Percentiles rank a stretch among this genome's conserved stretches.
These are phyloP conservation scores for Phaedon cochleariae DNA, from an alignment of 2,888 invertebrate genomes.

Conservation along the genomic window DNA sequence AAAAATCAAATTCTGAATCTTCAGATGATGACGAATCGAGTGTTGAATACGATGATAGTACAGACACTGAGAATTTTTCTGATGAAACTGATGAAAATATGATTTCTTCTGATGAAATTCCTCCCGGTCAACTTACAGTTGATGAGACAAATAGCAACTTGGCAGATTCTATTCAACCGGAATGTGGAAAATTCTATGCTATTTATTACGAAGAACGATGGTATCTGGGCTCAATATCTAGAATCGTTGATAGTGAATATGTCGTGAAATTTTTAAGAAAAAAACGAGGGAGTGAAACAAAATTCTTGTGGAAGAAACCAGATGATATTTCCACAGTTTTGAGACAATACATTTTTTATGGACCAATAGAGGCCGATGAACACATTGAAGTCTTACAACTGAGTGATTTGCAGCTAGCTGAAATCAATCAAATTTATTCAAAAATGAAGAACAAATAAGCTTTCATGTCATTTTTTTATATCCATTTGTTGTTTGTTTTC, in stretches of 20 bases:
- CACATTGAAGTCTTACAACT: neutral
- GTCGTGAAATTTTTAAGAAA: neutral
- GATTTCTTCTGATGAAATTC: too few species aligned
- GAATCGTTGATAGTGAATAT: neutral
- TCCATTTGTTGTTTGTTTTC: neutral
- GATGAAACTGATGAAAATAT: too few species aligned
- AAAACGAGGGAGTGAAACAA: conserved; percentile 6
- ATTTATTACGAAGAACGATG: conserved; percentile 3
- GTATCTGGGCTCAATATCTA: neutral
- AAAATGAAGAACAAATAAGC: neutral
- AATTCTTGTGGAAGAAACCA: conserved; percentile 3
- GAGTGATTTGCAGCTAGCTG: neutral
- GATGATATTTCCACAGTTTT: conserved; percentile 4
- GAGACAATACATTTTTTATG: neutral
- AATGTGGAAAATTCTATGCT: conserved; percentile 9
- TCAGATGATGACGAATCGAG: neutral
- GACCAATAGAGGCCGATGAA: conserved; percentile 5
- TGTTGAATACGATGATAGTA: neutral
- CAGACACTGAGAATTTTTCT: conserved; percentile 10
- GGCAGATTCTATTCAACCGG: too few species aligned
- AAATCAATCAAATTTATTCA: conserved; percentile 5
- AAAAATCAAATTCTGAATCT: neutral
- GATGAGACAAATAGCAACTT: neutral
- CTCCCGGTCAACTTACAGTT: neutral
- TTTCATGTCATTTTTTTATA: neutral